Base-by-base conservation (phyloP, 2,797 vertebrate species). In the Momotus momota region DNA sequence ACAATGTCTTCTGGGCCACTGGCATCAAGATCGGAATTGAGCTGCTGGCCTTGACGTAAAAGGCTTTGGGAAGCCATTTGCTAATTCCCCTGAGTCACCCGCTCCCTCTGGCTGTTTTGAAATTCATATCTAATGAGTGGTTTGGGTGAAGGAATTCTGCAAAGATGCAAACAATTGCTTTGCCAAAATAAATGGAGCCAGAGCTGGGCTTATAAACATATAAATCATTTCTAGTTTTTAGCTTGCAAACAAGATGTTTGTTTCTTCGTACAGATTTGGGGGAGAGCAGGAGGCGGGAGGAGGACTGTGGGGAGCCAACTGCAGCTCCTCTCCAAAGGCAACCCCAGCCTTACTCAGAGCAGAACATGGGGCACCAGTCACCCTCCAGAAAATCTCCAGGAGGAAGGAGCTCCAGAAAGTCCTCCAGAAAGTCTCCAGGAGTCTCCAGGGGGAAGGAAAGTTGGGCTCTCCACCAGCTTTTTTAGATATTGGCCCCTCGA, bases 121-220 rank as follows among this genome's bases (percentile, higher is more conserved):
- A 96, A 96, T 92, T 94, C 88, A 85, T 97, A 96, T 96, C 91
- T 96, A 94, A 95, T 94, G 93, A 96, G 96, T 82, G 92, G 83
- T 92, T 95, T 95, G 95, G 96, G 91, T 93, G 93, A 95, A 96
- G 93, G 95, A 95, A 96, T 94, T 88, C 86, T 95, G 90, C 84
- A 96, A 95, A 96, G 95, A 96, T 94, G 93, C 96, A 96, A 96
- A 96, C 93, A 96, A 95, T 91, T 48, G 60, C 74, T 67, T 92
- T 95, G 95, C 96, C 96, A 97, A 96, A 97, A 96, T 88, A 96
- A 96, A 96, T 95, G 81, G 80, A 97, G 90, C 88, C 94, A 95
- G 83, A 94, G 81, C 73, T 0, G 15, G 69, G 81, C 91, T 96
- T 95, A 96, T 95, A 96, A 97, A 97, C 95, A 95, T 86, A 96